Evolutionary conservation across 1,140 invertebrate species (phyloP).

Genomic region (Trigoniulus corallinus): DNA sequence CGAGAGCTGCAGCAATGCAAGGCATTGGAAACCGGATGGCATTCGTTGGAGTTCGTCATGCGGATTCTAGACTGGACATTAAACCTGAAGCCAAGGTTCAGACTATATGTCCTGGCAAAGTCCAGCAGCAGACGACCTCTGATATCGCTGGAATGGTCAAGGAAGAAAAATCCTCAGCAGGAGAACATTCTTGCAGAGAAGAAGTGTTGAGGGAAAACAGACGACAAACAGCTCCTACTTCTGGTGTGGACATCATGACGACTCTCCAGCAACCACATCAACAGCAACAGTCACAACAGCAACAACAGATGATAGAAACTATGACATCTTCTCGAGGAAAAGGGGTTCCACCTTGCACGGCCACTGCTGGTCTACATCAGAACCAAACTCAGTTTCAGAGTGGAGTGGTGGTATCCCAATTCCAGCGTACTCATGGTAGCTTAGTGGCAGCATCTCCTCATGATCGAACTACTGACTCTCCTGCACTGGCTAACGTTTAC

Average conservation of each 20-base stretch:
- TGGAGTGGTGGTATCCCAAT: slow-evolving; percentile 12
- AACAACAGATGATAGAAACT: slow-evolving; percentile 2
- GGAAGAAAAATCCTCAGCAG: no score
- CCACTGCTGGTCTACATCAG: background rate
- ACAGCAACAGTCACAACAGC: slow-evolving; percentile 9
- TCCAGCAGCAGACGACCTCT: no score
- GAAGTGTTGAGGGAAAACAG: no score
- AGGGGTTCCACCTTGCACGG: background rate
- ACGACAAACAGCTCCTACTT: no score
- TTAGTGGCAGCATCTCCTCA: no score
- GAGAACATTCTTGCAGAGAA: no score
- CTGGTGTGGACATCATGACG: no score
- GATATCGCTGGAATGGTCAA: no score
- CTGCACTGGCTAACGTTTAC: slow-evolving; percentile 50
- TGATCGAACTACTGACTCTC: slow-evolving; percentile 54
- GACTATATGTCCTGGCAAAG: no score
- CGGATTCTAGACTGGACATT: background rate
- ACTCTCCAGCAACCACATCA: slow-evolving; percentile 9
- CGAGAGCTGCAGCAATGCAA: slow-evolving; percentile 9
- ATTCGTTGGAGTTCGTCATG: slow-evolving; percentile 1
- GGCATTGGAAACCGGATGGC: no score
- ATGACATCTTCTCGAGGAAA: background rate
- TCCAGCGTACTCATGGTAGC: slow-evolving; percentile 4
- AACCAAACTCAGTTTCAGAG: slow-evolving; percentile 19
- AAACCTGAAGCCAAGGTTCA: background rate